Evolutionary conservation across 2,888 invertebrate species (phyloP).

Genomic region (Tinea semifulvella): DNA sequence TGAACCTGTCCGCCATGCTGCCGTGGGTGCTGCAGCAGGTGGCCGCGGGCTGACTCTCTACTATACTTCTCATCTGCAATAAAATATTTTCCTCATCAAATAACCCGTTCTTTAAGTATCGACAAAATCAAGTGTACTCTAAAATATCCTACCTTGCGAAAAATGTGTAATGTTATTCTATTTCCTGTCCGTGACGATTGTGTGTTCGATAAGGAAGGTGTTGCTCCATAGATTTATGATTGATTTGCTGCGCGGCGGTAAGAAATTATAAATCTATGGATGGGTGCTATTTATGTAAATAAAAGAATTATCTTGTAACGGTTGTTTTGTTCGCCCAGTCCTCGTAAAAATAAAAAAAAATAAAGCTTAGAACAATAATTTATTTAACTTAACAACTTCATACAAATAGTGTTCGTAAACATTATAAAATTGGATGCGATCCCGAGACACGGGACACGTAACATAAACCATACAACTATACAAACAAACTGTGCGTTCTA

Average conservation of each 20-base stretch:
- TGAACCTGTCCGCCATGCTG: slow-evolving; percentile 73
- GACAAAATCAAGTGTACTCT: too few relatives aligned
- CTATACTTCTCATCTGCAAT: slow-evolving; percentile 13
- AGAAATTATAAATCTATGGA: too few relatives aligned
- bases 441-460: slow-evolving; percentile 29
- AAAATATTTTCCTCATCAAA: not conserved
- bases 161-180: too few relatives aligned
- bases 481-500: slow-evolving; percentile 52
- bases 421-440: slow-evolving; percentile 54
- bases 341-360: not conserved
- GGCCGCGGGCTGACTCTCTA: slow-evolving; percentile 39
- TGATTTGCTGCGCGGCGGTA: too few relatives aligned
- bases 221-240: too few relatives aligned
- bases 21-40: slow-evolving; percentile 72
- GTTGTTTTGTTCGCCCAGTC: too few relatives aligned
- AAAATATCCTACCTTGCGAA: too few relatives aligned
- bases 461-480: slow-evolving; percentile 44
- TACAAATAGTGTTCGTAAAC: slow-evolving; percentile 61
- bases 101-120: too few relatives aligned
- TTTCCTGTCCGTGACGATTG: too few relatives aligned
- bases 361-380: slow-evolving; percentile 55
- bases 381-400: slow-evolving; percentile 58
- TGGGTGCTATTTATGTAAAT: too few relatives aligned
- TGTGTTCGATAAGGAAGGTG: too few relatives aligned
- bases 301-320: too few relatives aligned